Conservation (phyloP, 2,113 vertebrate genomes). For the Urocolius indicus region DNA sequence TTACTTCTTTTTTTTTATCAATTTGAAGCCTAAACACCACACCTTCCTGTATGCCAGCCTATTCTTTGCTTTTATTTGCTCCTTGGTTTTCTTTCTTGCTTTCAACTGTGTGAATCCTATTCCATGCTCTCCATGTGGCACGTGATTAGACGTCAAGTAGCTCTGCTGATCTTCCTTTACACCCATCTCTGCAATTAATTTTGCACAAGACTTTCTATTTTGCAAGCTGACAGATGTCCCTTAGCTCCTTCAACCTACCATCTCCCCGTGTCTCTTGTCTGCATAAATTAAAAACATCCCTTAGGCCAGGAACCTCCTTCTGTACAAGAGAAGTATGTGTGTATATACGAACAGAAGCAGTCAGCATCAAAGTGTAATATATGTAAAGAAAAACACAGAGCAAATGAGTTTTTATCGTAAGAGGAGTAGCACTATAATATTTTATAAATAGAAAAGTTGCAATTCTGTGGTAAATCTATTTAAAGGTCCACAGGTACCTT, state of each 20-base stretch:
- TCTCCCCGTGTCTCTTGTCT: background rate
- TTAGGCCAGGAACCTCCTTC: background rate
- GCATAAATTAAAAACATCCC: slow-evolving; percentile 13
- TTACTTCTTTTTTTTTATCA: background rate
- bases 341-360: background rate
- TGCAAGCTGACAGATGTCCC: slow-evolving; percentile 36
- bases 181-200: background rate
- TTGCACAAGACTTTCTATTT: background rate
- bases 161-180: background rate
- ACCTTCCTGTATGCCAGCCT: background rate
- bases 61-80: background rate
- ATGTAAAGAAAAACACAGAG: background rate
- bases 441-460: background rate
- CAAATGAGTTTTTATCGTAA: background rate
- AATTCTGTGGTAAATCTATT: background rate
- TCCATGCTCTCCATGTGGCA: background rate
- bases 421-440: fast-evolving
- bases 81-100: background rate
- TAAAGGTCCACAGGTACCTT: background rate
- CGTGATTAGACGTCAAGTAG: background rate
- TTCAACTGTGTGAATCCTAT: background rate
- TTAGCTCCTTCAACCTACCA: background rate
- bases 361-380: background rate
- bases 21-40: background rate
- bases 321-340: background rate